phyloP scores from a whole-genome alignment of 2,113 vertebrate genomes.

The Hemiscyllium ocellatum region DNA sequence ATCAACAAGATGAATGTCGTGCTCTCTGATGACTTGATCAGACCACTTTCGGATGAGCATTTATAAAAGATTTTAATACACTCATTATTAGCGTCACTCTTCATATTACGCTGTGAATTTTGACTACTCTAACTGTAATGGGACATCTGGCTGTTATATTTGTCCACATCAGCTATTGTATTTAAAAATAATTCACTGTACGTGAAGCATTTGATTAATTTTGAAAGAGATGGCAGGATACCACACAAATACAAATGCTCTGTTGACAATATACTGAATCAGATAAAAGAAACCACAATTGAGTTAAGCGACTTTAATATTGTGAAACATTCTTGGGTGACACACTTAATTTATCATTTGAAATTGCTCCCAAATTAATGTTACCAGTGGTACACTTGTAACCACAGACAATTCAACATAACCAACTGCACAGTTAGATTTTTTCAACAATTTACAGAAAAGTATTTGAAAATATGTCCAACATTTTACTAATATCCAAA shows the following conservation, averaged over 20 bases:
- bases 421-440: background rate
- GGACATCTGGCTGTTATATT: background rate
- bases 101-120: background rate
- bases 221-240: background rate
- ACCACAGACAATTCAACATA: background rate
- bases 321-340: background rate
- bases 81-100: background rate
- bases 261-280: background rate
- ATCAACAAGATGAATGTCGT: background rate
- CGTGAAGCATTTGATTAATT: background rate
- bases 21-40: background rate
- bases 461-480: background rate
- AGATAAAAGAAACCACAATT: background rate
- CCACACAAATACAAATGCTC: background rate
- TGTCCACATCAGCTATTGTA: background rate
- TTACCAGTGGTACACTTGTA: background rate
- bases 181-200: background rate
- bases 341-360: background rate
- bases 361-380: background rate
- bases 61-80: background rate
- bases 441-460: background rate
- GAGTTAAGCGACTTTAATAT: background rate
- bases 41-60: background rate
- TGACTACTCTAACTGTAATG: background rate
- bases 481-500: background rate